These are phyloP conservation scores for Dromococcyx pavoninus DNA, from an alignment of 2,797 vertebrate genomes.

Conservation along the genomic window DNA sequence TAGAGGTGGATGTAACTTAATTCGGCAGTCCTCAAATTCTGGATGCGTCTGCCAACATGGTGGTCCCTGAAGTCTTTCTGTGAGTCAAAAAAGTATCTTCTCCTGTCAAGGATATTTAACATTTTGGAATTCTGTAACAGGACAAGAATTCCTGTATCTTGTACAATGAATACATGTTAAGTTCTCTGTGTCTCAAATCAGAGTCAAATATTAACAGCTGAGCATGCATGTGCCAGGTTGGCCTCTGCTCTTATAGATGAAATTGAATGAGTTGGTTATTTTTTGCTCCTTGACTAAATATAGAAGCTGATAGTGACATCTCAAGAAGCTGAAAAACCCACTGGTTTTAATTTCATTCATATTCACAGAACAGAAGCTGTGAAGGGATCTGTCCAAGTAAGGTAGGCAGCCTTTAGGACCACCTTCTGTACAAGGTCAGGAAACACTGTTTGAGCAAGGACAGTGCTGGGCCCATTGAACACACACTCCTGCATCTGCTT, in stretches of 20 bases:
- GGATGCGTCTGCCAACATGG: neutral
- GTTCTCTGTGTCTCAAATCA: neutral
- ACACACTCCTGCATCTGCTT: neutral
- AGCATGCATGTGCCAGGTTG: neutral
- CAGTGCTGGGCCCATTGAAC: neutral
- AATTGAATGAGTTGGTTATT: rapidly evolving
- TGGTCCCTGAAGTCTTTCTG: neutral
- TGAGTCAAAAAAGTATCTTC: neutral
- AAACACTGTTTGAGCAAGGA: neutral
- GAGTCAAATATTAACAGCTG: neutral
- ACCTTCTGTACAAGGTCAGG: neutral
- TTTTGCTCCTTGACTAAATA: neutral
- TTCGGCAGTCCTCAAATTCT: neutral
- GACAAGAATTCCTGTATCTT: neutral
- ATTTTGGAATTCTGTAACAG: neutral
- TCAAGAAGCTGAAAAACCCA: neutral
- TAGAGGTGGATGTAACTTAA: neutral
- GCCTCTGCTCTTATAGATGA: neutral
- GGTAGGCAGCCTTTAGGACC: neutral
- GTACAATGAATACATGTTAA: neutral
- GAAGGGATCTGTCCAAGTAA: neutral
- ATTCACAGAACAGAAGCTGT: neutral
- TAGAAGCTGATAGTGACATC: neutral
- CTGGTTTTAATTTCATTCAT: neutral
- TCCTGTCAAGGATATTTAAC: neutral